Conservation (phyloP, 2,888 invertebrate species). For the Zelleria hepariella region DNA sequence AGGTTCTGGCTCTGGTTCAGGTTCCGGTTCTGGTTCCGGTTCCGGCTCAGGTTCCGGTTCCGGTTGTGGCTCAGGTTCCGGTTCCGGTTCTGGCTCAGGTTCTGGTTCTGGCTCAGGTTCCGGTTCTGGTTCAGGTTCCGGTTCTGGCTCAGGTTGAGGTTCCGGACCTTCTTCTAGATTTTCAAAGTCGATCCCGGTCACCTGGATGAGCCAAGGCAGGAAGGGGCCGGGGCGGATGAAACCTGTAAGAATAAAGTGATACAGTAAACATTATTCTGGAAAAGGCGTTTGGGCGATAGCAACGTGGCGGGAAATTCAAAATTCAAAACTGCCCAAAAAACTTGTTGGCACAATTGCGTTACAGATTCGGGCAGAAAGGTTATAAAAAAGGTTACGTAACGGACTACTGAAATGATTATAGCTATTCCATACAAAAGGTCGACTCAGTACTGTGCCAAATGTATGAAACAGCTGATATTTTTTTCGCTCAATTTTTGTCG, state of each 20-base stretch:
- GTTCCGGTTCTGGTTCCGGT: background rate
- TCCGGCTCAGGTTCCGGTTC: background rate
- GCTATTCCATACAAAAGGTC: too few relatives aligned
- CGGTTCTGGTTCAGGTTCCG: slow-evolving; percentile 18
- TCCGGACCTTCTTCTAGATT: slow-evolving; percentile 29
- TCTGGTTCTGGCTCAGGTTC: slow-evolving; percentile 17
- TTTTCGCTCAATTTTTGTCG: too few relatives aligned
- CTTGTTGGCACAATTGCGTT: too few relatives aligned
- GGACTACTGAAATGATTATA: too few relatives aligned
- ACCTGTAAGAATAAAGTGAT: slow-evolving; percentile 23
- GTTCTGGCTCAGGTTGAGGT: slow-evolving; percentile 15
- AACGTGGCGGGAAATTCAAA: too few relatives aligned
- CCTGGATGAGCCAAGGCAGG: slow-evolving; percentile 39
- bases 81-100: slow-evolving; percentile 17
- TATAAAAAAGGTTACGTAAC: too few relatives aligned
- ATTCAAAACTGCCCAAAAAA: too few relatives aligned
- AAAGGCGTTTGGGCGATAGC: too few relatives aligned
- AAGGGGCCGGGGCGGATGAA: slow-evolving; percentile 55
- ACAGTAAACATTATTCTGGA: background rate
- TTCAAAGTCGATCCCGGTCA: slow-evolving; percentile 50
- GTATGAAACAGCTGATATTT: too few relatives aligned
- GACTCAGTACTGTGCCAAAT: too few relatives aligned
- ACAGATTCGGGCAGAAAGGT: too few relatives aligned
- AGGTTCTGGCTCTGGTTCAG: slow-evolving; percentile 2
- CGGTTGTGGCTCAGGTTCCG: slow-evolving; percentile 16